Conservation (phyloP, 2,888 invertebrate genomes). For the Coelinius sp. region DNA sequence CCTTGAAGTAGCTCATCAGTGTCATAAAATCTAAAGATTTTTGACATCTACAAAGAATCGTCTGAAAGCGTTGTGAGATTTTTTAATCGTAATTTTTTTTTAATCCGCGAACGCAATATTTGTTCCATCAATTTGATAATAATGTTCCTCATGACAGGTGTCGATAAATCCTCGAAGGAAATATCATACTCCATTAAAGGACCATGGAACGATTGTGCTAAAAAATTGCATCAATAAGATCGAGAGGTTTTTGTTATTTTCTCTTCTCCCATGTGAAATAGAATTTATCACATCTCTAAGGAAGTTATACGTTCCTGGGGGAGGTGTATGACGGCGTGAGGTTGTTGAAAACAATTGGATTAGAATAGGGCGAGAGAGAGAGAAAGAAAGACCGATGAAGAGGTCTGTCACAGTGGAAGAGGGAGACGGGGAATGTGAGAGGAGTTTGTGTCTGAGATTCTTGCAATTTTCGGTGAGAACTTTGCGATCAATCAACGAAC, state of each 20-base stretch:
- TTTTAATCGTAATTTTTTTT: too few species aligned
- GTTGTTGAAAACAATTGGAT: slow-evolving; percentile 14
- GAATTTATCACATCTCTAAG: slow-evolving; percentile 5
- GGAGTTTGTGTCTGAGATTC: slow-evolving; percentile 52
- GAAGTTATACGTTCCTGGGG: neutral
- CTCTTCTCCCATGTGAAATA: neutral
- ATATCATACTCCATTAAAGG: neutral
- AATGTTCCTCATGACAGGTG: neutral
- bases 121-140: neutral
- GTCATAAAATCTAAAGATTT: too few species aligned
- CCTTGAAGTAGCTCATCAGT: too few species aligned
- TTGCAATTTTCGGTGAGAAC: slow-evolving; percentile 57
- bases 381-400: too few species aligned
- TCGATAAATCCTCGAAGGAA: neutral
- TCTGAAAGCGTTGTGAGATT: too few species aligned
- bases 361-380: slow-evolving; percentile 27
- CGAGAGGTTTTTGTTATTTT: neutral
- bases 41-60: too few species aligned
- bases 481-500: slow-evolving; percentile 68
- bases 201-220: neutral
- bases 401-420: slow-evolving; percentile 28
- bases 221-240: neutral
- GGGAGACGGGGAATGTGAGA: neutral
- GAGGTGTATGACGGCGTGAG: neutral
- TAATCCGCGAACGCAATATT: neutral